Evolutionary conservation across 2,113 vertebrate species (phyloP).

Genomic region (Cygnus buccinator): DNA sequence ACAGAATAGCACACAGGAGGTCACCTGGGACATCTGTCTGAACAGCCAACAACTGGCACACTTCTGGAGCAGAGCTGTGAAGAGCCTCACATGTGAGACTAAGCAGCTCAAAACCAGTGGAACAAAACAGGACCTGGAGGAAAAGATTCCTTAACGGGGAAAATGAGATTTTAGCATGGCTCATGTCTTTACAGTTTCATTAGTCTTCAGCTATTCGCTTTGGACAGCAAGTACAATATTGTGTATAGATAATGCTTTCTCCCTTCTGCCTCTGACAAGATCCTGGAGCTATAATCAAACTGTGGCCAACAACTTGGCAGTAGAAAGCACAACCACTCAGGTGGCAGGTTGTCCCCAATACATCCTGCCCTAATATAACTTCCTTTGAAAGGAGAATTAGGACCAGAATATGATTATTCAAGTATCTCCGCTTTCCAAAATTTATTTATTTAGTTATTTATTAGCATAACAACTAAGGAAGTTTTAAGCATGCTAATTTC

Average conservation of each 20-base stretch:
- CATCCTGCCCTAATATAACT: neutral
- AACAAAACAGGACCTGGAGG: neutral
- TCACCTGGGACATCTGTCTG: neutral
- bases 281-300: neutral
- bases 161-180: neutral
- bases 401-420: neutral
- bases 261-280: neutral
- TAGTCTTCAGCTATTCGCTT: neutral
- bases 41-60: no score
- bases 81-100: neutral
- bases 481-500: neutral
- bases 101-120: neutral
- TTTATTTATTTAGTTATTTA: neutral
- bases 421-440: neutral
- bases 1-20: neutral
- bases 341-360: neutral
- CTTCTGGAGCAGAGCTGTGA: neutral
- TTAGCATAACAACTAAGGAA: neutral
- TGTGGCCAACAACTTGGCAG: neutral
- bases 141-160: neutral
- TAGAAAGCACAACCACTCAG: neutral
- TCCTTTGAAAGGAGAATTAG: neutral
- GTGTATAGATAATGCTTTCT: neutral
- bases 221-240: neutral
- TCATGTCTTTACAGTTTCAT: neutral